These are phyloP conservation scores for Ceratitis capitata DNA, from an alignment of 1,140 invertebrate genomes.

Conservation along the genomic window DNA sequence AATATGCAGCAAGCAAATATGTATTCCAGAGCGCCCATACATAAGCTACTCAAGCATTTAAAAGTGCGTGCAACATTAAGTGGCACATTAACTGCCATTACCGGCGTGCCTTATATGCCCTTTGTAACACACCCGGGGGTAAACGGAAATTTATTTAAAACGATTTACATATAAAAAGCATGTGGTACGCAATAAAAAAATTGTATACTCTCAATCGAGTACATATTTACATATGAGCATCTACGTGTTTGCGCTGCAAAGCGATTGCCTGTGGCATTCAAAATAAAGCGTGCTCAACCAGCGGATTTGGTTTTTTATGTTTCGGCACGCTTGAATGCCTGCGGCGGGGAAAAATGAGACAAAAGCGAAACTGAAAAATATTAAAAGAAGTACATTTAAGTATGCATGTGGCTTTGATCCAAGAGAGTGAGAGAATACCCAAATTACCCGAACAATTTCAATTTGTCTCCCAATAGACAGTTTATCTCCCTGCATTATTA, in stretches of 20 bases:
- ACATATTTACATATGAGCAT: not conserved
- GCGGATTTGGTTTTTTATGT: not conserved
- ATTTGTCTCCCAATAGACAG: not conserved
- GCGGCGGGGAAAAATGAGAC: not conserved
- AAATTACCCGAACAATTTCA: not conserved
- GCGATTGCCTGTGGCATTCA: not conserved
- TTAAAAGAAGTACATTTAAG: not conserved
- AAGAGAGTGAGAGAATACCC: not conserved
- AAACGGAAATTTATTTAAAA: conserved; percentile 4
- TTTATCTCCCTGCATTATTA: too few species aligned
- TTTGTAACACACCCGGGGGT: not conserved
- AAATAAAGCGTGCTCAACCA: not conserved
- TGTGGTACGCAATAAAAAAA: not conserved
- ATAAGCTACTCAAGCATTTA: not conserved
- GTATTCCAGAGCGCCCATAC: not conserved
- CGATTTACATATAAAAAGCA: not conserved
- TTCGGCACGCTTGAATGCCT: not conserved
- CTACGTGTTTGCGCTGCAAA: not conserved
- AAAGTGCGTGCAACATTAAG: conserved; percentile 23
- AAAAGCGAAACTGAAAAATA: not conserved
- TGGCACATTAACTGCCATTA: not conserved
- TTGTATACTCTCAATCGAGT: not conserved
- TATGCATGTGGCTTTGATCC: not conserved
- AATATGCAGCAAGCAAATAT: not conserved
- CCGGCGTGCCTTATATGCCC: not conserved